phyloP scores from a whole-genome alignment of 2,113 vertebrate species.

The Sylvia atricapilla region DNA sequence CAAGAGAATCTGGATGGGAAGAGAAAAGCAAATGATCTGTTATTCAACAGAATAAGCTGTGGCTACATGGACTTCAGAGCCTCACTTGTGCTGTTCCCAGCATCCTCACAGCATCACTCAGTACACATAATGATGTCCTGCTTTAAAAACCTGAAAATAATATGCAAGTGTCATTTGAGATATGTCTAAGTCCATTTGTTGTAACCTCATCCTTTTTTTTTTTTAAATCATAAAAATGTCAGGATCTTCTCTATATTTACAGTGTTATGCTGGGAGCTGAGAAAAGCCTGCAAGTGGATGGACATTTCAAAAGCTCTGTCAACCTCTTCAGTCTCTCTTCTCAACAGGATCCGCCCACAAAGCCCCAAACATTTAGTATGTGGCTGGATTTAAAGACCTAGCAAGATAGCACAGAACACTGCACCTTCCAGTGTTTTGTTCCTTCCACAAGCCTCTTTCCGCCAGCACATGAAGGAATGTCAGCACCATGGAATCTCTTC shows the following conservation, averaged over 20 bases:
- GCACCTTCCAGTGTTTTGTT: not conserved
- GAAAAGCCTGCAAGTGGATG: not conserved
- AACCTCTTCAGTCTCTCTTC: not conserved
- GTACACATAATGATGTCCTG: not conserved
- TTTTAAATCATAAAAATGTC: not conserved
- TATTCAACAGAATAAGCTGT: not conserved
- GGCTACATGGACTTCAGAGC: not conserved
- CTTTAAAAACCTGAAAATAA: not conserved
- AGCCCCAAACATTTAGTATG: not conserved
- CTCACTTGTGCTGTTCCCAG: not conserved
- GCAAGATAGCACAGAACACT: not conserved
- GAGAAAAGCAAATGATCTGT: not conserved
- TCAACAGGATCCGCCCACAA: not conserved
- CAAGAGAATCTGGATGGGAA: not conserved
- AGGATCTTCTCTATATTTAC: not conserved
- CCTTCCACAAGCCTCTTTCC: rapidly evolving
- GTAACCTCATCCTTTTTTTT: not conserved
- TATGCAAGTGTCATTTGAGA: not conserved
- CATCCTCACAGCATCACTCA: not conserved
- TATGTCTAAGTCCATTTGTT: not conserved
- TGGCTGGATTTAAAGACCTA: not conserved
- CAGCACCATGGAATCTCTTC: not conserved
- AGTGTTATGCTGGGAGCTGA: not conserved
- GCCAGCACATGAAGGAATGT: not conserved
- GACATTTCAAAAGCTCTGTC: not conserved